Evolutionary conservation across 2,113 vertebrate species (phyloP), one percentile per base, ranked within the genome.

Genomic region (Eira barbara): DNA sequence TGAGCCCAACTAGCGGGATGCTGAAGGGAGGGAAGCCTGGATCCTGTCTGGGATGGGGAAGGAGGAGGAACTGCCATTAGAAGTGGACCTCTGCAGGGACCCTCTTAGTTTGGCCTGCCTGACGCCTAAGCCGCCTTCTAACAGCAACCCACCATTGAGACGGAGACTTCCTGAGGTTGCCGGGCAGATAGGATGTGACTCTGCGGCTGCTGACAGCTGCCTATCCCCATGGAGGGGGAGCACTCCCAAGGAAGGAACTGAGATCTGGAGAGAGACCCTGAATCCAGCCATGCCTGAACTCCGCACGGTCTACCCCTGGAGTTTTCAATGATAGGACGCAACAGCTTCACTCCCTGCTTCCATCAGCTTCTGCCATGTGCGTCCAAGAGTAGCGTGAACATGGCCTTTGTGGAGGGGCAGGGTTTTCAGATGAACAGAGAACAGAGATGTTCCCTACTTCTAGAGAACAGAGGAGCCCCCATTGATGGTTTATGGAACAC

Each of bases 401-500:
- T 4, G 6, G 5, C 21, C 14, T 65, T 23, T 25, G 23, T n/a
- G 52, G 36, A 42, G 17, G 45, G n/a, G 59, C 36, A 31, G 73
- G 31, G n/a, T 36, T 83, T 59, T 49, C 25, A 0, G 25, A 34
- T 36, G 39, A 55, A 20, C 15, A 25, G 20, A 42, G 65, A 55
- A 31, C 39, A 6, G 3, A 23, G 2, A 57, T 57, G 20, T 57
- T 57, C 57, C 18, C 57, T 23, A 57, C 20, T 23, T 57, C 57
- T 57, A 57, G 57, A 57, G 57, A 21, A 57, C 57, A 52, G 85
- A 52, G 23, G 47, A 69, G 47, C 31, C 23, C 11, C 49, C 9
- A 6, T 0, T 11, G 18, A 4, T 20, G 2, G 5, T 5, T 47
- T 21, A 3, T 2, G 5, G 25, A 31, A 13, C 14, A 4, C 55